Percentiles rank a stretch among this genome's conserved stretches.
Evolutionary conservation across 2,888 invertebrate species (phyloP).

Genomic region (Achlya flavicornis): DNA sequence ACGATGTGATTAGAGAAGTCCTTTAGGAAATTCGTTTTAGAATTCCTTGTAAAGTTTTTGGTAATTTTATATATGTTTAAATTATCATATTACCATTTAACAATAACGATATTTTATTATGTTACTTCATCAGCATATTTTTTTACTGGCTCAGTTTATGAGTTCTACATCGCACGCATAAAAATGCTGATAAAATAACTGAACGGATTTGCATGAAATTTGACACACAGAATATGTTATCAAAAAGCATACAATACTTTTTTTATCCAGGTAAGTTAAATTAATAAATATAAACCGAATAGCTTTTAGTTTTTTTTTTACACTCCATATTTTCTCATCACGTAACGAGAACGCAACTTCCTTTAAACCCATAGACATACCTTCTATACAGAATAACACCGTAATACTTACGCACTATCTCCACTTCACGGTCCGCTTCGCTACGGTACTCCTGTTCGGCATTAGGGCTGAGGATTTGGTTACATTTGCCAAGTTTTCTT

Average conservation of each 20-base stretch:
- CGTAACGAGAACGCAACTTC: slow-evolving; percentile 1
- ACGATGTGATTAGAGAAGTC: slow-evolving; percentile 3
- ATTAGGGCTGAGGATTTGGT: slow-evolving; percentile 21
- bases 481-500: slow-evolving; percentile 29
- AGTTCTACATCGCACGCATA: too few species aligned
- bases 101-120: background rate
- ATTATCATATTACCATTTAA: too few species aligned
- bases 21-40: background rate
- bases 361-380: background rate
- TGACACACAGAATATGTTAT: too few species aligned
- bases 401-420: background rate
- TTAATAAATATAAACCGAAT: too few species aligned
- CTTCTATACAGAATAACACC: background rate
- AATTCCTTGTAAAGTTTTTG: background rate
- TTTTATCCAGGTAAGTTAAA: too few species aligned
- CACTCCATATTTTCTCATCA: background rate
- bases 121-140: too few species aligned
- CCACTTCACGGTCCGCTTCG: slow-evolving; percentile 18
- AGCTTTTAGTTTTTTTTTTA: too few species aligned
- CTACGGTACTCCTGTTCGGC: slow-evolving; percentile 10
- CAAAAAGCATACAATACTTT: too few species aligned
- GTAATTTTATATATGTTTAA: background rate
- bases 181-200: too few species aligned
- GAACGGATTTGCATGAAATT: too few species aligned
- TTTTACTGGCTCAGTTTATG: too few species aligned